phyloP scores from a whole-genome alignment of 2,888 invertebrate genomes.

The Ditula angustiorana region DNA sequence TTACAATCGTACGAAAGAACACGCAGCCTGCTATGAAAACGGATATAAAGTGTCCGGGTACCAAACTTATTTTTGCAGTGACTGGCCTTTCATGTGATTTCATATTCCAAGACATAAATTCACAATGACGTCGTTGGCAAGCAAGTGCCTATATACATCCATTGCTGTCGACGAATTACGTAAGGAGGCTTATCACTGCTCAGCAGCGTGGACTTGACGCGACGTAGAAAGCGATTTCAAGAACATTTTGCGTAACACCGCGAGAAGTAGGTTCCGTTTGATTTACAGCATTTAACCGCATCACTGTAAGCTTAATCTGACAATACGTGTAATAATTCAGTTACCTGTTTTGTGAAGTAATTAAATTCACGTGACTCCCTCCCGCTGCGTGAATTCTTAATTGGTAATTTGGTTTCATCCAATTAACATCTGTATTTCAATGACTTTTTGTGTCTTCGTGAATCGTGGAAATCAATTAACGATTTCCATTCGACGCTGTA shows the following conservation, averaged over 20 bases:
- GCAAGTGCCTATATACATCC: constrained; percentile 53
- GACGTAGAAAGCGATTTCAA: constrained; percentile 78
- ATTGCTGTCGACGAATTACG: constrained; percentile 66
- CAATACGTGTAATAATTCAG: constrained; percentile 22
- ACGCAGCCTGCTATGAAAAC: background rate
- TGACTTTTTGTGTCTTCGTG: constrained; percentile 25
- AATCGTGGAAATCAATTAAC: constrained; percentile 27
- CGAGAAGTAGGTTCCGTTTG: constrained; percentile 63
- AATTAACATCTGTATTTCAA: constrained; percentile 53
- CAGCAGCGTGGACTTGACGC: constrained; percentile 61
- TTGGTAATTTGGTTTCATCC: constrained; percentile 56
- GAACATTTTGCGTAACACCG: constrained; percentile 71
- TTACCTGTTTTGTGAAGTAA: constrained; percentile 26
- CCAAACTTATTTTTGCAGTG: constrained; percentile 15
- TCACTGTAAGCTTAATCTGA: constrained; percentile 25
- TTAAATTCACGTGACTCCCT: constrained; percentile 29
- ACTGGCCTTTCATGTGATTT: constrained; percentile 28
- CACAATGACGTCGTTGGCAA: constrained; percentile 47
- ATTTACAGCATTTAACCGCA: constrained; percentile 53
- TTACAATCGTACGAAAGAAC: constrained; percentile 3
- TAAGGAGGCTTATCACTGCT: constrained; percentile 69
- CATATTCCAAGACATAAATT: constrained; percentile 32
- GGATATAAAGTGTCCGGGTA: background rate
- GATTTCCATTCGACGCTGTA: constrained; percentile 12
- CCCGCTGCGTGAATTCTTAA: constrained; percentile 46